Conservation (phyloP, 2,797 vertebrate genomes). For the Enteromius treurensis region DNA sequence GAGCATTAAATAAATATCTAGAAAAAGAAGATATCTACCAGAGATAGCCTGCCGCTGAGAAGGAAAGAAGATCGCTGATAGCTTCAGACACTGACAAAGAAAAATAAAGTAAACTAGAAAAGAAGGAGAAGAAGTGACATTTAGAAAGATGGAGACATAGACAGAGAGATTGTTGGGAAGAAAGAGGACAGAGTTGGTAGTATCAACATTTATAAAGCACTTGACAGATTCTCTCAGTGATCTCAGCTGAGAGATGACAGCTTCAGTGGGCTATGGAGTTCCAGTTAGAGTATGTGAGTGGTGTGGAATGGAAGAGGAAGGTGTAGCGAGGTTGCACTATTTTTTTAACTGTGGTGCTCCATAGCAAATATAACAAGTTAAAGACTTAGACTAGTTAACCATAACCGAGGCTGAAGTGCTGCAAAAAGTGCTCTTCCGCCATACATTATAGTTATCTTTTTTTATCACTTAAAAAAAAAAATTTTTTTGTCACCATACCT, state of each 20-base stretch:
- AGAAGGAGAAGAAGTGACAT: constrained; percentile 31
- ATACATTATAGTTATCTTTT: too few relatives aligned
- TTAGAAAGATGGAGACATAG: not conserved
- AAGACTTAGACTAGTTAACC: too few relatives aligned
- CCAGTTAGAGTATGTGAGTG: not conserved
- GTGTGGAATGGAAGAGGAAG: not conserved
- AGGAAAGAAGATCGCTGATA: constrained; percentile 52
- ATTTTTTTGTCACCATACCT: too few relatives aligned
- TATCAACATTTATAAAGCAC: constrained; percentile 17
- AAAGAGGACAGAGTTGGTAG: constrained; percentile 31
- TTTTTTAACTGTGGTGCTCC: not conserved
- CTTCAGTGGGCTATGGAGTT: constrained; percentile 4
- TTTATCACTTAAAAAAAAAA: too few relatives aligned
- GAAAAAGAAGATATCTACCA: constrained; percentile 51
- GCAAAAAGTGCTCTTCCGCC: too few relatives aligned
- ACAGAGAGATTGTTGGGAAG: constrained; percentile 13
- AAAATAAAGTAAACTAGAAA: constrained; percentile 58
- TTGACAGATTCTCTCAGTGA: not conserved
- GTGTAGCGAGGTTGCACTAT: not conserved
- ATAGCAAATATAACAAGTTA: not conserved
- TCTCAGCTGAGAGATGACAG: not conserved
- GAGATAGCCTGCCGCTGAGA: constrained; percentile 37
- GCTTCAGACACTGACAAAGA: constrained; percentile 66
- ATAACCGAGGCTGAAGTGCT: too few relatives aligned
- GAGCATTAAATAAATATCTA: not conserved